Conservation (phyloP, 2,113 vertebrate genomes). For the Herpetotheres cachinnans region DNA sequence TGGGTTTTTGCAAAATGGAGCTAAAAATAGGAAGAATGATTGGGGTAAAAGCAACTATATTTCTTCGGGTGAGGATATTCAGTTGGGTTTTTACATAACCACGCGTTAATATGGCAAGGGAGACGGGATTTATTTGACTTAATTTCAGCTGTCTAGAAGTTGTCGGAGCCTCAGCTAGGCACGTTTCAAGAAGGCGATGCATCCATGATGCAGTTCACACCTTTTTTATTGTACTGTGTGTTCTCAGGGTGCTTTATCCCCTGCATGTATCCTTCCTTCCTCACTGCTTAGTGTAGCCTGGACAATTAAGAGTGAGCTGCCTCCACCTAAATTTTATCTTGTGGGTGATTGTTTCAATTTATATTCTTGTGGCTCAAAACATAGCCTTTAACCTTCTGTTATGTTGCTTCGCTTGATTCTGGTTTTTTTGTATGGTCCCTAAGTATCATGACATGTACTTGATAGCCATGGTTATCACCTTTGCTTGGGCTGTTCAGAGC, state of each 20-base stretch:
- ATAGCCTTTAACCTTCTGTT: not conserved
- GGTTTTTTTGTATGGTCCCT: not conserved
- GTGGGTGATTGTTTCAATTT: not conserved
- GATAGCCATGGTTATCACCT: not conserved
- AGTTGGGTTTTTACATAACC: not conserved
- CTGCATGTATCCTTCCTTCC: not conserved
- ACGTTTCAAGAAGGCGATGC: too few species aligned
- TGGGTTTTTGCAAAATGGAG: not conserved
- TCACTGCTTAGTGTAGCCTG: not conserved
- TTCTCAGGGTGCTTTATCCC: not conserved
- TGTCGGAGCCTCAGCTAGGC: not conserved
- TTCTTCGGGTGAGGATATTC: not conserved
- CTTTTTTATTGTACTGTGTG: fast-evolving
- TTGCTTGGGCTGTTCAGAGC: not conserved
- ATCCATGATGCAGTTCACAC: too few species aligned
- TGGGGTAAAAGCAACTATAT: not conserved
- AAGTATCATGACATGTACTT: not conserved
- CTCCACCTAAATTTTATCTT: not conserved
- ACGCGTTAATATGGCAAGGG: fast-evolving
- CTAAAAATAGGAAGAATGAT: not conserved
- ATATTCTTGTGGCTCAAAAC: not conserved
- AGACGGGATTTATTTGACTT: not conserved
- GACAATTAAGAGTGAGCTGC: not conserved
- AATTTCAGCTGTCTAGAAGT: not conserved
- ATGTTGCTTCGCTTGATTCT: not conserved